Evolutionary conservation across 2,888 invertebrate genomes (phyloP).

Genomic region (Dicyrtoma fusca): DNA sequence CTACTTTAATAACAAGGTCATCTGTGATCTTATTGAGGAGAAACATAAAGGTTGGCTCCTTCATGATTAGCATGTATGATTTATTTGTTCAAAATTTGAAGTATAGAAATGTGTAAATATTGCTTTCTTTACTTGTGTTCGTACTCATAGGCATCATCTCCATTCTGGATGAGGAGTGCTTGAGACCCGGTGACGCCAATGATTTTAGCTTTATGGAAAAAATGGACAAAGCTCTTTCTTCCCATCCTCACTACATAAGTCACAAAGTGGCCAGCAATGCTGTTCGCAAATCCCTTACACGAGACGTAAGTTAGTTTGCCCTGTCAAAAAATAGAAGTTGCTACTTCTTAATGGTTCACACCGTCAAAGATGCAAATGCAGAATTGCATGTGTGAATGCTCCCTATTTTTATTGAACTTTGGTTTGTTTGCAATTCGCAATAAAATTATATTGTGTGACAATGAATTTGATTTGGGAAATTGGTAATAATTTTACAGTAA

Average conservation of each 20-base stretch:
- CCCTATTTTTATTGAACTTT: no score
- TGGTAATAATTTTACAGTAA: background rate
- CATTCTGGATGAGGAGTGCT: conserved; percentile 87
- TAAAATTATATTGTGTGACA: background rate
- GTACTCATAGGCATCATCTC: conserved; percentile 71
- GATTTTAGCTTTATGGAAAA: conserved; percentile 82
- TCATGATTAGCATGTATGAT: no score
- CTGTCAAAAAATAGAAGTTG: background rate
- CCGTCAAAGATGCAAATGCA: no score
- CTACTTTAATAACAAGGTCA: conserved; percentile 91
- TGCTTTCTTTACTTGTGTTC: background rate
- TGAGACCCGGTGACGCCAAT: conserved; percentile 83
- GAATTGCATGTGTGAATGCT: no score
- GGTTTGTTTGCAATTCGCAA: background rate
- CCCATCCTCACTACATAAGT: conserved; percentile 81
- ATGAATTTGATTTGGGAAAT: background rate
- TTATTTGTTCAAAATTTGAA: no score
- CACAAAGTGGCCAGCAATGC: conserved; percentile 76
- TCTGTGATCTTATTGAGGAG: conserved; percentile 89
- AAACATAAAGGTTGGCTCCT: conserved; percentile 72
- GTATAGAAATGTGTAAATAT: background rate
- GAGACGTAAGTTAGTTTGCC: conserved; percentile 67
- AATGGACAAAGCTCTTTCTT: conserved; percentile 71
- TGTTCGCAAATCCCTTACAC: conserved; percentile 77
- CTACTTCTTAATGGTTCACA: no score